These are phyloP conservation scores for Polydrusus cervinus DNA, from an alignment of 2,888 invertebrate species.

Conservation along the genomic window DNA sequence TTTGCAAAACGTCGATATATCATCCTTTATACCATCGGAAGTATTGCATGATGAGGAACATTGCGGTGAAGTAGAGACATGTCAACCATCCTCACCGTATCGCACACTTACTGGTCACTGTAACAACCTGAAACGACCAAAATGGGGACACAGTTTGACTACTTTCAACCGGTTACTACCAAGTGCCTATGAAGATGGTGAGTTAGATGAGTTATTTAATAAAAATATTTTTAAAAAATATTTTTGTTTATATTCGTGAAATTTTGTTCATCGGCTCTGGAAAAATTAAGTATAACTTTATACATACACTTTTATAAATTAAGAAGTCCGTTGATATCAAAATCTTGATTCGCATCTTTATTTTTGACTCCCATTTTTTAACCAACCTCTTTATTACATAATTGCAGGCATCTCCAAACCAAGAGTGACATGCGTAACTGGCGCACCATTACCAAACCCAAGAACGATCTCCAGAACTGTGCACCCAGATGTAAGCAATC, in stretches of 20 bases:
- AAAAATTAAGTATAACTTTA: too few species aligned
- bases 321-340: too few species aligned
- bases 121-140: conserved; percentile 89
- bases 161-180: conserved; percentile 90
- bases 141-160: conserved; percentile 87
- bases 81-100: conserved; percentile 82
- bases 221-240: too few species aligned
- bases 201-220: conserved; percentile 57
- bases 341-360: too few species aligned
- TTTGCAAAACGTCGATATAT: conserved; percentile 85
- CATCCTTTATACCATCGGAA: conserved; percentile 79
- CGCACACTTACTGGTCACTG: conserved; percentile 88
- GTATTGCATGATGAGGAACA: conserved; percentile 75
- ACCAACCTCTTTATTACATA: neutral
- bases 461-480: conserved; percentile 89
- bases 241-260: too few species aligned
- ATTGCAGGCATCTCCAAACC: conserved; percentile 84
- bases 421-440: conserved; percentile 82
- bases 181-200: conserved; percentile 90
- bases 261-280: too few species aligned
- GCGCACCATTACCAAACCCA: conserved; percentile 87
- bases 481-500: conserved; percentile 92
- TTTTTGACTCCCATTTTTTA: too few species aligned
- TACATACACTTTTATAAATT: too few species aligned
- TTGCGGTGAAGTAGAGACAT: conserved; percentile 82